phyloP scores from a whole-genome alignment of 2,888 invertebrate species.

The Lasioglossum pauxillum region DNA sequence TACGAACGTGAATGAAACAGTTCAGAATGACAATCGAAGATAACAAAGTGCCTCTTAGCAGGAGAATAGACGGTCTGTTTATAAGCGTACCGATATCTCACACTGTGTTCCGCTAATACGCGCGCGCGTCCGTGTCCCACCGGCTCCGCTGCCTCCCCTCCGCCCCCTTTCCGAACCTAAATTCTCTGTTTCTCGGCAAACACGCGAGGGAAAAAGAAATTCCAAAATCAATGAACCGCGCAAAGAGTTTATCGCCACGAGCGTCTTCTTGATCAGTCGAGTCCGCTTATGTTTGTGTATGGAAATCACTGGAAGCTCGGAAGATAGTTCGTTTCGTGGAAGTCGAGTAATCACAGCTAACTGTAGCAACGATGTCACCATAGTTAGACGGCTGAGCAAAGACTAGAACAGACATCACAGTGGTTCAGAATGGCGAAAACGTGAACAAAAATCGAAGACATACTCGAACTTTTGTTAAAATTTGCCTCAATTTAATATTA shows the following conservation, averaged over 20 bases:
- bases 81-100: conserved; percentile 73
- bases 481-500: no score
- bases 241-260: conserved; percentile 76
- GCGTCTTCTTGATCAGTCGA: conserved; percentile 13
- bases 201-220: conserved; percentile 25
- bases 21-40: conserved; percentile 66
- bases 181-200: conserved; percentile 45
- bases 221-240: conserved; percentile 76
- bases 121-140: conserved; percentile 22
- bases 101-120: conserved; percentile 56
- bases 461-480: no score
- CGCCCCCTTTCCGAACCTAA: background rate
- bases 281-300: conserved; percentile 18
- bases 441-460: no score
- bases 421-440: no score
- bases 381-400: conserved; percentile 2
- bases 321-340: conserved; percentile 46
- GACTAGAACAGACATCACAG: conserved; percentile 4
- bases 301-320: conserved; percentile 24
- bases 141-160: background rate
- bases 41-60: conserved; percentile 49
- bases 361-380: conserved; percentile 40
- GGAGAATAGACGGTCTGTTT: conserved; percentile 69
- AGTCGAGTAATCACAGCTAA: conserved; percentile 40
- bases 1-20: conserved; percentile 71